Evolutionary conservation across 1,140 invertebrate species (phyloP).

Genomic region (Wasmannia auropunctata): DNA sequence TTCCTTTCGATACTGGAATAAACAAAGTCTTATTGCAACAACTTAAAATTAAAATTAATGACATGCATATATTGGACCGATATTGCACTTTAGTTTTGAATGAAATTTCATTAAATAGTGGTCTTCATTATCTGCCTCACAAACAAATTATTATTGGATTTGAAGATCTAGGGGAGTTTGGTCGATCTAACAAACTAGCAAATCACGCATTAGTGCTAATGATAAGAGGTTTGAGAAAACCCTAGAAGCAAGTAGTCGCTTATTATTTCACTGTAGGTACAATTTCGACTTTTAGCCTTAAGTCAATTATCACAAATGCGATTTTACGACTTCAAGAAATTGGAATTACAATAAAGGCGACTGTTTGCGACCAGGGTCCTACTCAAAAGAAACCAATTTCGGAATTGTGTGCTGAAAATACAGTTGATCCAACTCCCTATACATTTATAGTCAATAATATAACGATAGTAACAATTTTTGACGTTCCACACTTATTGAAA

Average conservation of each 20-base stretch:
- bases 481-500: too few relatives aligned
- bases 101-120: background rate
- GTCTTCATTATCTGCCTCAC: background rate
- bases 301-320: background rate
- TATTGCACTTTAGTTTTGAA: background rate
- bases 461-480: background rate
- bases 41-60: slow-evolving; percentile 2
- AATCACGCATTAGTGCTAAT: background rate
- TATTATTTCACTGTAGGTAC: background rate
- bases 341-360: background rate
- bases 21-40: background rate
- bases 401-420: background rate
- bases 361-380: background rate
- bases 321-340: background rate
- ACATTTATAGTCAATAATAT: background rate
- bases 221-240: background rate
- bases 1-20: background rate
- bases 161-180: background rate
- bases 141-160: background rate
- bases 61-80: background rate
- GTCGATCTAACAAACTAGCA: background rate
- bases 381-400: background rate
- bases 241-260: background rate
- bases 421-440: background rate
- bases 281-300: background rate